Evolutionary conservation across 2,797 vertebrate genomes (phyloP).

Genomic region (Rhinichthys osculus): DNA sequence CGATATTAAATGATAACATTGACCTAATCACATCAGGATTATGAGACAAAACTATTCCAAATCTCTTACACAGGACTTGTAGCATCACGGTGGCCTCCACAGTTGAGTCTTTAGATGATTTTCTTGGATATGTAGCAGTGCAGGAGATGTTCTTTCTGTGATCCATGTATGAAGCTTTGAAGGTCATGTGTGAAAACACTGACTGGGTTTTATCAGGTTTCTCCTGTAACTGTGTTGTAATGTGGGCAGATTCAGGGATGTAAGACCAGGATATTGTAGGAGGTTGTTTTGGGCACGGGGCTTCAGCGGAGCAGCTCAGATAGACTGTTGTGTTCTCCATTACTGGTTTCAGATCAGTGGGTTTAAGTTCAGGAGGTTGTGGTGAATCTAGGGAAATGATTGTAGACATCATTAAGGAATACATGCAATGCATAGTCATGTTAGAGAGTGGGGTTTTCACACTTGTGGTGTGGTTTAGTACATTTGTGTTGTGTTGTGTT

Average conservation of each 20-base stretch:
- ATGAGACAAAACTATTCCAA: background rate
- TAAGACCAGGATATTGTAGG: slow-evolving; percentile 68
- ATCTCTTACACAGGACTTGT: slow-evolving; percentile 1
- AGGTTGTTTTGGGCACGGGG: slow-evolving; percentile 65
- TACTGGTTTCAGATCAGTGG: background rate
- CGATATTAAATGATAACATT: background rate
- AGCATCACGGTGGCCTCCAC: slow-evolving; percentile 22
- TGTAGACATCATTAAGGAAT: background rate
- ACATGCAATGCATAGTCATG: background rate
- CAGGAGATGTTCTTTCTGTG: slow-evolving; percentile 65
- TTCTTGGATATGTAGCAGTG: slow-evolving; percentile 60
- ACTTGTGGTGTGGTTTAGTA: background rate
- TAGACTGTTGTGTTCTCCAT: slow-evolving; percentile 24
- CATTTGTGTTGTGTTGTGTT: background rate
- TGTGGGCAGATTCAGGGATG: slow-evolving; percentile 38
- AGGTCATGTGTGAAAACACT: slow-evolving; percentile 52
- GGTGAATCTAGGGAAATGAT: slow-evolving; percentile 5
- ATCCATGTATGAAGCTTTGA: slow-evolving; percentile 61
- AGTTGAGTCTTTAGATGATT: background rate
- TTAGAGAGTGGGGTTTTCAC: too few species aligned
- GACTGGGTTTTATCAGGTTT: slow-evolving; percentile 58
- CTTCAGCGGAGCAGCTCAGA: slow-evolving; percentile 63
- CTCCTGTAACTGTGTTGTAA: slow-evolving; percentile 12
- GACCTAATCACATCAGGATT: background rate
- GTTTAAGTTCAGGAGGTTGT: slow-evolving; percentile 18